Evolutionary conservation across 64 coral and sea anemone genomes (phyloP), one percentile per base, ranked within the genome.

Genomic region (Montipora foliosa): DNA sequence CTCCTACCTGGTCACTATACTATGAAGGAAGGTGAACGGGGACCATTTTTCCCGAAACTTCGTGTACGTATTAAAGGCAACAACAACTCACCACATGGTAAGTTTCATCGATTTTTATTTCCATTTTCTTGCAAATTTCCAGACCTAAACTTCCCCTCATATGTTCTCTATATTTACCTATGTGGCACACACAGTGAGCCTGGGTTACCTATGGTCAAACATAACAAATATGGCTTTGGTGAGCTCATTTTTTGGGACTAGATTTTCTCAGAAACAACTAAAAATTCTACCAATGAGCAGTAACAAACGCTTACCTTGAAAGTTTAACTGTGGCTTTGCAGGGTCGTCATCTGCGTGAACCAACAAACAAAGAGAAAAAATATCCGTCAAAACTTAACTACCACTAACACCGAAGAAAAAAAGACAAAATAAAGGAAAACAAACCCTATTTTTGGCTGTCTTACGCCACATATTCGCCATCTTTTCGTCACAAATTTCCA

Each of bases 401-500:
- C 44, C 8, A 53, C 77, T 79, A 79, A 52, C 14, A 79, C 77
- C 77, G 49, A 17, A 53, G 77, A 10, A 57, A n/a, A 53, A 79
- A 55, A 79, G 47, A 79, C 49, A 50, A 79, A 50, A 79, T 19
- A 16, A 53, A 79, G 77, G 48, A 79, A 13, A 79, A 79, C 77
- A 79, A 79, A 79, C 47, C 77, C 77, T 10, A 10, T 10, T 53
- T 79, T 79, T 46, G 77, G 10, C 17, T 79, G 77, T 11, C 77
- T 79, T 53, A 19, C 77, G 77, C 77, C 15, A 52, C 77, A 57
- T 57, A 57, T 57, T 57, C 53, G 53, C 10, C 6, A 79, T 79
- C 77, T 79, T 79, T 79, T 79, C 77, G 47, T 79, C 16, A 79
- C 49, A 79, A 79, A 24, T 79, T 79, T 79, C 77, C 77, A 53